Base-by-base conservation (phyloP, 2,797 vertebrate genomes). In the Geotrypetes seraphini region DNA sequence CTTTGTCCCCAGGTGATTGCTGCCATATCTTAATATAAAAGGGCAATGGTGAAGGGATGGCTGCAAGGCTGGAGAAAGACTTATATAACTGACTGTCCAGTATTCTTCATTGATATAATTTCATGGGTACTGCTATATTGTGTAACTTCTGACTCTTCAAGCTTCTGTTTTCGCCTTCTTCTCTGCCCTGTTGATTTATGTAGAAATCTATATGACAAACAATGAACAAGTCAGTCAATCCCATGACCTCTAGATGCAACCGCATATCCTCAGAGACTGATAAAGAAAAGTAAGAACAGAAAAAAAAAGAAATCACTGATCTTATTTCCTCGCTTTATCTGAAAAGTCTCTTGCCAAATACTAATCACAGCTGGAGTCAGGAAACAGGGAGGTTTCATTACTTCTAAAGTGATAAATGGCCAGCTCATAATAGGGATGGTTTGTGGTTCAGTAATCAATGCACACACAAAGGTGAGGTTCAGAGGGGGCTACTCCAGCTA, bases 361-460 rank as follows among this genome's bases (percentile, higher is more conserved):
- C 42, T 39, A 67, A 57, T 49, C 31, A 7, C 18, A 53, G 28
- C 28, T 23, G 1, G 3, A 40, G 19, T 32, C 18, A 21, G 47
- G n/a, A 35, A 50, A 22, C 22, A 22, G 47, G 37, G 39, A 48
- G 50, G 31, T 53, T 62, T 30, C n/a, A 36, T 32, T 46, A 32
- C 47, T 39, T 65, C 40, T 31, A 28, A 57, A 60, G 34, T 66
- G 60, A 76, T 69, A 45, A 72, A 77, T 55, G 47, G 40, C 24
- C 39, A 41, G 33, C 43, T 45, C 48, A 40, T 53, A 67, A 54
- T 10, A 51, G 51, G 33, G 25, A 16, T 63, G 38, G 34, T 52
- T 64, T 58, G 47, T 67, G 53, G 64, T 40, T 23, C 37, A 36
- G 47, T 47, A 71, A 73, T 74, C 65, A 70, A 63, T 67, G 56